A percentile compares a stretch with the other conserved stretches of the same genome.
Evolutionary conservation across 2,888 invertebrate species (phyloP).

Genomic region (Nezara viridula): DNA sequence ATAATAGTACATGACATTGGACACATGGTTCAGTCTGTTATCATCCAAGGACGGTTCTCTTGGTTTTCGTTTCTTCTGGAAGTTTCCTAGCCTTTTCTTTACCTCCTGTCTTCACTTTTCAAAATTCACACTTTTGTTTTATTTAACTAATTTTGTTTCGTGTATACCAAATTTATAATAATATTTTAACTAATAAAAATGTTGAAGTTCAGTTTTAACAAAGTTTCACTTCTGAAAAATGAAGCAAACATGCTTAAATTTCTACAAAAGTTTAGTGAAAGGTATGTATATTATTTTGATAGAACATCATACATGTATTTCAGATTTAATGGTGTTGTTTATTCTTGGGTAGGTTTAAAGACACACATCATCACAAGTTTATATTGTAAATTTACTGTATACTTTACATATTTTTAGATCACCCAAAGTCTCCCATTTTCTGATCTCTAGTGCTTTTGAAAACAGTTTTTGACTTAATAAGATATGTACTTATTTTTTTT

Average conservation of each 20-base stretch:
- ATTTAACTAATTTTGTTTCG: background rate
- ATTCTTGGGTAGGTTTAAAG: no score
- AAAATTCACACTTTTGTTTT: background rate
- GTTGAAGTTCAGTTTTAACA: conserved; percentile 61
- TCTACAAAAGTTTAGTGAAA: conserved; percentile 60
- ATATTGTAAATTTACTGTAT: no score
- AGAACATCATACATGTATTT: background rate
- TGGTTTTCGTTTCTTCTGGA: background rate
- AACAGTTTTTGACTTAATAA: no score
- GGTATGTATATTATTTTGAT: conserved; percentile 55
- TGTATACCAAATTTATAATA: background rate
- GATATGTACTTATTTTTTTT: conserved; percentile 34
- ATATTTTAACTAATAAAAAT: conserved; percentile 56
- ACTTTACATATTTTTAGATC: background rate
- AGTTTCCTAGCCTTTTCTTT: background rate
- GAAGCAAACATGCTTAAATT: conserved; percentile 62
- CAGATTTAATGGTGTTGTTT: background rate
- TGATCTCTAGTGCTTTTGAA: conserved; percentile 28
- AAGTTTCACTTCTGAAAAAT: conserved; percentile 60
- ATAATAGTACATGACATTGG: background rate
- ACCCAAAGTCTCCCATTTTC: background rate
- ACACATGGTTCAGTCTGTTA: background rate
- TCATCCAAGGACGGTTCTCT: conserved; percentile 9
- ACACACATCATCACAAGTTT: no score
- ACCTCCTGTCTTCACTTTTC: background rate